phyloP scores from a whole-genome alignment of 1,140 invertebrate species.

The Geopemphigus sp. region DNA sequence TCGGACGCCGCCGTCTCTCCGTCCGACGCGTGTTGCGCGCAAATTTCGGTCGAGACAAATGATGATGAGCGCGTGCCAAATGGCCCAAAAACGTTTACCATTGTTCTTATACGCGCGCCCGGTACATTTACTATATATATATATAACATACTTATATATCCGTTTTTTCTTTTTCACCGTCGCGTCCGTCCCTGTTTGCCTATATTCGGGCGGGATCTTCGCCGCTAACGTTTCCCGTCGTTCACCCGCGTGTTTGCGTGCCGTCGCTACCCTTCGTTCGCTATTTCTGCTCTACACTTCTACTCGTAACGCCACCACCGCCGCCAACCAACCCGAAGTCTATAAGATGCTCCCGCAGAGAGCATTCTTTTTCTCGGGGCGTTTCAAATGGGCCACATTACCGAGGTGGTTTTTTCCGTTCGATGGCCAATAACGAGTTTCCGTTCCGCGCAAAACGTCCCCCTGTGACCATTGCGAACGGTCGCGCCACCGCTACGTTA shows the following conservation, averaged over 20 bases:
- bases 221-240: no score
- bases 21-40: neutral
- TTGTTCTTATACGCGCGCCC: constrained; percentile 22
- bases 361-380: neutral
- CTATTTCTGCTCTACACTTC: neutral
- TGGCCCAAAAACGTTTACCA: constrained; percentile 35
- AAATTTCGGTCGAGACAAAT: constrained; percentile 43
- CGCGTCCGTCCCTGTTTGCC: neutral
- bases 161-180: neutral
- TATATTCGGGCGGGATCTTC: no score
- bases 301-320: no score
- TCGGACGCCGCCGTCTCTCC: neutral
- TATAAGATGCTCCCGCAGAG: neutral
- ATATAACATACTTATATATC: neutral
- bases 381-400: neutral
- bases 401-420: neutral
- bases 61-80: constrained; percentile 47
- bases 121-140: neutral
- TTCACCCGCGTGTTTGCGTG: neutral
- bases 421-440: constrained; percentile 32
- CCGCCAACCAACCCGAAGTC: no score
- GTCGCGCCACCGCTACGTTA: no score
- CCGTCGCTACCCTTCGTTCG: neutral
- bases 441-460: neutral
- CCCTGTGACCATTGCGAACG: no score